A percentile compares a stretch with the other conserved stretches of the same genome.
Conservation (phyloP, 2,888 invertebrate species). For the Erynnis tages region DNA sequence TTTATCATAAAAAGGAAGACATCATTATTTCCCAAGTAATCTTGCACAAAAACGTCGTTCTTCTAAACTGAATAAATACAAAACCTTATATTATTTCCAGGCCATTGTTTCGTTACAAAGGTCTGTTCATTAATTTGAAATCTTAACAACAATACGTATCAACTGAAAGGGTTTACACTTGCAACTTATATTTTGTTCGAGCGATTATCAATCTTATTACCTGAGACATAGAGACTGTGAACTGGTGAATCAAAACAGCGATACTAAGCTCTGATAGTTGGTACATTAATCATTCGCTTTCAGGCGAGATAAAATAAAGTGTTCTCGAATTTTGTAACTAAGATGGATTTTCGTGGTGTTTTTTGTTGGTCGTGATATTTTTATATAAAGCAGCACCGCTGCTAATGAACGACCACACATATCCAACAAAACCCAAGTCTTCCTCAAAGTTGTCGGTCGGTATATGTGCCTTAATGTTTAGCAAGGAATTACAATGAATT, state of each 20-base stretch:
- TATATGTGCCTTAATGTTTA: too few species aligned
- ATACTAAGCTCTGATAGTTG: constrained; percentile 28
- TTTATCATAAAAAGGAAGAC: too few species aligned
- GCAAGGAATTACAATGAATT: too few species aligned
- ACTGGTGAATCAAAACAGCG: constrained; percentile 6
- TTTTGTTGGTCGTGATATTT: too few species aligned
- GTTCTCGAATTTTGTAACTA: constrained; percentile 33
- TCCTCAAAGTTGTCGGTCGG: too few species aligned
- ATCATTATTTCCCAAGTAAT: too few species aligned
- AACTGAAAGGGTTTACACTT: constrained; percentile 38
- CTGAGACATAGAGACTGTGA: background rate
- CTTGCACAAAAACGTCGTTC: constrained; percentile 7
- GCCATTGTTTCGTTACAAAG: constrained; percentile 40
- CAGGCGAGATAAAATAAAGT: constrained; percentile 28
- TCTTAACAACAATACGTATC: constrained; percentile 44
- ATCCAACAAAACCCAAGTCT: too few species aligned
- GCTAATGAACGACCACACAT: too few species aligned
- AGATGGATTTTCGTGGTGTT: constrained; percentile 20
- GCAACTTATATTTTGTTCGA: background rate
- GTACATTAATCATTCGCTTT: constrained; percentile 33
- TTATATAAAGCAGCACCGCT: too few species aligned
- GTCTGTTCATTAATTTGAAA: constrained; percentile 44
- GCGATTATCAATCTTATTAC: constrained; percentile 5
- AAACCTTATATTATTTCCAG: constrained; percentile 32
- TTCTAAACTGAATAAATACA: constrained; percentile 33